These are phyloP conservation scores for Escarpia spicata DNA, from an alignment of 2,888 invertebrate species.

Conservation along the genomic window DNA sequence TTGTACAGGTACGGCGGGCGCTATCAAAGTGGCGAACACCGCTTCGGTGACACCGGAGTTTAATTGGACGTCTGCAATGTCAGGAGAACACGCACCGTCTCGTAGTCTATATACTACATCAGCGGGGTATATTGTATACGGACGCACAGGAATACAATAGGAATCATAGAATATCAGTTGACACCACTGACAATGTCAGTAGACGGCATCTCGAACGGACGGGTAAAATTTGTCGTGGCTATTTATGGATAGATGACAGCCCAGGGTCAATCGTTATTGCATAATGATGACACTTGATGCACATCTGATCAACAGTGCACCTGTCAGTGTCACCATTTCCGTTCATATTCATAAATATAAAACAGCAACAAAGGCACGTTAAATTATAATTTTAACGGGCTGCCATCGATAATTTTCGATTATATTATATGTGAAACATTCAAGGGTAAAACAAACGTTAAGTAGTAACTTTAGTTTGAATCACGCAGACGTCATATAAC, in stretches of 20 bases:
- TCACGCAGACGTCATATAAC: background rate
- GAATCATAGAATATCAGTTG: background rate
- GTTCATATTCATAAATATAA: background rate
- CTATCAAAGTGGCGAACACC: background rate
- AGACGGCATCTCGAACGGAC: background rate
- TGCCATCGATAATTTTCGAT: background rate
- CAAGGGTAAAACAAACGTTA: background rate
- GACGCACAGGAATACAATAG: background rate
- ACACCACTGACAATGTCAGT: background rate
- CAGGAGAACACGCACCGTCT: background rate
- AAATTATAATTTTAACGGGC: background rate
- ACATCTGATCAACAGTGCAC: background rate
- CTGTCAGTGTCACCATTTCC: background rate
- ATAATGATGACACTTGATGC: background rate
- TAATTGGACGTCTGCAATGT: background rate
- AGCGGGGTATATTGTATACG: background rate
- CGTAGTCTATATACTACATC: background rate
- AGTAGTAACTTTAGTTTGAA: background rate
- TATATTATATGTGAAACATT: background rate
- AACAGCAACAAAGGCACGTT: background rate
- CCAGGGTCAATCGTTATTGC: background rate
- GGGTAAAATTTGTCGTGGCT: background rate
- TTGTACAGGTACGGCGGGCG: background rate
- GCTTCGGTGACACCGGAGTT: background rate
- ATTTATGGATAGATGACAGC: background rate